A percentile compares a stretch with the other conserved stretches of the same genome.
phyloP scores from a whole-genome alignment of 2,113 vertebrate genomes.

The Austrofundulus limnaeus region DNA sequence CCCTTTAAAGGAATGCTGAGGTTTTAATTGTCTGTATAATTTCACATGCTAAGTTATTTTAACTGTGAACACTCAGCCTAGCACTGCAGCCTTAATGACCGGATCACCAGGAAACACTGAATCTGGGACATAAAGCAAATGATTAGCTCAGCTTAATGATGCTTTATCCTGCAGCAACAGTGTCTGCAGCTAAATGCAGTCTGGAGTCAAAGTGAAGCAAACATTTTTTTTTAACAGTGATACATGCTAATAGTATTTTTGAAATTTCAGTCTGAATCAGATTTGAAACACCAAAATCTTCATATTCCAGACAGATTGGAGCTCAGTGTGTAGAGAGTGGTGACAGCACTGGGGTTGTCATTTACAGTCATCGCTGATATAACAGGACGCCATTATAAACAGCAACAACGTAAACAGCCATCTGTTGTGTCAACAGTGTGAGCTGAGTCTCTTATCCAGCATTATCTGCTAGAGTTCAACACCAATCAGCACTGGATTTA shows the following conservation, averaged over 20 bases:
- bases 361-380: constrained; percentile 29
- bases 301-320: not conserved
- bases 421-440: constrained; percentile 55
- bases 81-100: not conserved
- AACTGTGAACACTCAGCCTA: not conserved
- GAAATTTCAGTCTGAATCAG: not conserved
- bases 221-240: not conserved
- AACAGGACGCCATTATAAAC: constrained; percentile 46
- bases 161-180: not conserved
- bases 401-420: constrained; percentile 52
- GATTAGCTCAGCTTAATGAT: constrained; percentile 37
- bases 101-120: constrained; percentile 29
- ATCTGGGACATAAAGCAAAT: constrained; percentile 44
- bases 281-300: constrained; percentile 1
- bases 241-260: no score
- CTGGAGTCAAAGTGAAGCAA: not conserved
- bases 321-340: constrained; percentile 10
- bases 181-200: not conserved
- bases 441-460: constrained; percentile 49
- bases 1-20: not conserved
- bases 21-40: not conserved
- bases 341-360: constrained; percentile 20
- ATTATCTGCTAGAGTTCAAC: constrained; percentile 15
- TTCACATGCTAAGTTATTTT: not conserved
- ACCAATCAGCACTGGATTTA: not conserved